Evolutionary conservation across 2,113 vertebrate species (phyloP), one percentile per base, ranked within the genome.

Genomic region (Neogobius melanostomus): DNA sequence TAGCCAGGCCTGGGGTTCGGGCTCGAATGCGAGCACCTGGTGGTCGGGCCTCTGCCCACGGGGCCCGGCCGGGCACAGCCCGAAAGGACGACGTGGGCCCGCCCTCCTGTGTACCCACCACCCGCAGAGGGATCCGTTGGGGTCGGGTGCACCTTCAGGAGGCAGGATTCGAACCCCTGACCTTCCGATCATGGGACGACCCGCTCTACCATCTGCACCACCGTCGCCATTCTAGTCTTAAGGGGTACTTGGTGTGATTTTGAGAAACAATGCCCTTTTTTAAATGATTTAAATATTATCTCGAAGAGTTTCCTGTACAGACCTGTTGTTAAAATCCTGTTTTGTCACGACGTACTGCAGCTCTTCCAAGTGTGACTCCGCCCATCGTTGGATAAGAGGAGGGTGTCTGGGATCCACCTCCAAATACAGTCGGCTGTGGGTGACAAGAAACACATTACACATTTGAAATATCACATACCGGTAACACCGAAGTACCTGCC

Each of bases 391-490:
- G 56, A 99, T 88, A 66, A 95, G 91, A 28, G 74, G 63, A 21
- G 96, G 96, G 56, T 99, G 97, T 16, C 94, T 93, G 59, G 95
- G 94, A 68, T 98, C 96, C 67, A 97, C 95, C 87, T 99, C 97
- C 73, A 99, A 89, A 91, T 96, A 99, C 72, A 98, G 52, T 2
- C 90, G 94, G 9, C 98, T 98, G 88, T 74, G 65, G 47, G 67
- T 57, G 12, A 28, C 16, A 53, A 68, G 14, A 15, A 42, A 65
- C 54, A 74, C 7, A 76, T 42, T 54, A 51, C 16, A 11, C 28
- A 74, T 42, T 53, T 15, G 87, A 67, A 14, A 82, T 53, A 10
- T 65, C 51, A 3, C 28, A 36, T 36, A n/a, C n/a, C n/a, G n/a
- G n/a, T n/a, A 50, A 21, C 46, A 12, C 48, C 15, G 28, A 54